Conservation (phyloP, 2,113 vertebrate genomes). For the mouse (Mus musculus) region DNA sequence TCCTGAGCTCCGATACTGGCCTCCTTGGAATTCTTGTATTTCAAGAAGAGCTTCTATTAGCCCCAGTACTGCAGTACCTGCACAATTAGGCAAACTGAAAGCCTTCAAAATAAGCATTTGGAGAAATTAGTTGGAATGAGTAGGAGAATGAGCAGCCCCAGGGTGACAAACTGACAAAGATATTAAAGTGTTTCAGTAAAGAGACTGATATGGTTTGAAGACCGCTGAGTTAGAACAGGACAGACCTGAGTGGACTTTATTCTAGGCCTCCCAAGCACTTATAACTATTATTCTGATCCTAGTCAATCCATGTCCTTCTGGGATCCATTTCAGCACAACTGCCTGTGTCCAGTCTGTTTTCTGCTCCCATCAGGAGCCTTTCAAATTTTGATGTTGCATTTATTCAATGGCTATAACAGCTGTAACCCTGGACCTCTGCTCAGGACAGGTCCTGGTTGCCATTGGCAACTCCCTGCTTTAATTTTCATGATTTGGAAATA, state of each 20-base stretch:
- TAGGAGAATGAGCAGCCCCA: constrained; percentile 81
- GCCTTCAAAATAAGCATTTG: constrained; percentile 85
- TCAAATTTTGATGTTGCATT: no score
- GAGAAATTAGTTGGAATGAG: constrained; percentile 79
- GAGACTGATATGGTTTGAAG: no score
- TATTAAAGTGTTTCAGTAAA: neutral
- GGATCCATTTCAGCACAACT: neutral
- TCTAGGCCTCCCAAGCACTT: neutral
- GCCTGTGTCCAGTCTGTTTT: neutral
- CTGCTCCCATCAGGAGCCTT: neutral
- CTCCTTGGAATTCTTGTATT: constrained; percentile 81
- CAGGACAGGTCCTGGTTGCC: no score
- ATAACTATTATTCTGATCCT: neutral
- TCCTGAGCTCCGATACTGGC: constrained; percentile 63
- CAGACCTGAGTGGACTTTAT: neutral
- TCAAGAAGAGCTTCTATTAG: constrained; percentile 83
- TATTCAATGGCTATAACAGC: neutral
- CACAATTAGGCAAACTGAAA: constrained; percentile 73
- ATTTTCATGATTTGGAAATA: neutral
- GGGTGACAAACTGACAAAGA: neutral
- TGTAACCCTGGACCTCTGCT: no score
- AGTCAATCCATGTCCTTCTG: no score
- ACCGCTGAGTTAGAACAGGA: neutral
- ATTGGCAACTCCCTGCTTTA: neutral
- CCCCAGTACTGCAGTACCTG: constrained; percentile 81